Conservation (phyloP, 2,113 vertebrate genomes). For the Urocynchramus pylzowi region DNA sequence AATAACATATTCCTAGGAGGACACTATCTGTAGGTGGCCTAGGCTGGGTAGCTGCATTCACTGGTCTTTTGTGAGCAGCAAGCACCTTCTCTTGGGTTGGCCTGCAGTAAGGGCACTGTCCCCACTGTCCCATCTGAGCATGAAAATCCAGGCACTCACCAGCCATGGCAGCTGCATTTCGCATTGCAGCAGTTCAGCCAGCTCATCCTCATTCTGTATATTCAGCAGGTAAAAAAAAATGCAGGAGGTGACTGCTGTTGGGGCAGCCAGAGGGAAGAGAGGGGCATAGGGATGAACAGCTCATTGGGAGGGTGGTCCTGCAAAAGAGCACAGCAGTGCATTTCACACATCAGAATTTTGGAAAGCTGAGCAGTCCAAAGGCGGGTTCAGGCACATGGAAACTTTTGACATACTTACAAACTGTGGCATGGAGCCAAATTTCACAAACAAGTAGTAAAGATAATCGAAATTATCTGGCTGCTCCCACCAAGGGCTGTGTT, state of each 20-base stretch:
- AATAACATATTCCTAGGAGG: background rate
- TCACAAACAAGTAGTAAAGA: background rate
- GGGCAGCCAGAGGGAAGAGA: background rate
- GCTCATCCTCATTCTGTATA: background rate
- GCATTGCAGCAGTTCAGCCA: background rate
- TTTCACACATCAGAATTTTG: background rate
- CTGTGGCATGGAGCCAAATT: background rate
- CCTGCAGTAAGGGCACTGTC: background rate
- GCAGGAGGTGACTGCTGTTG: background rate
- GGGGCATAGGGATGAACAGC: background rate
- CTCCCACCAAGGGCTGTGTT: background rate
- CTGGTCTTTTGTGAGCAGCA: background rate
- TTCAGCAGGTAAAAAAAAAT: background rate
- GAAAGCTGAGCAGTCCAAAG: background rate
- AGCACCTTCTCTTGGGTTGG: background rate
- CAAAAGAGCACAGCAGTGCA: background rate
- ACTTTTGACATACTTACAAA: background rate
- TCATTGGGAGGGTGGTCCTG: background rate
- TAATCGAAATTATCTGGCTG: background rate
- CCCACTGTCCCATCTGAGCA: background rate
- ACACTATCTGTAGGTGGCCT: background rate
- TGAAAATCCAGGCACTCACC: background rate
- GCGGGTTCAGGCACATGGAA: background rate
- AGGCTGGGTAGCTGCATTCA: background rate
- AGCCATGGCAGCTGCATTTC: background rate